These are phyloP conservation scores for Philereme transversata DNA, from an alignment of 2,888 invertebrate genomes.

Conservation along the genomic window DNA sequence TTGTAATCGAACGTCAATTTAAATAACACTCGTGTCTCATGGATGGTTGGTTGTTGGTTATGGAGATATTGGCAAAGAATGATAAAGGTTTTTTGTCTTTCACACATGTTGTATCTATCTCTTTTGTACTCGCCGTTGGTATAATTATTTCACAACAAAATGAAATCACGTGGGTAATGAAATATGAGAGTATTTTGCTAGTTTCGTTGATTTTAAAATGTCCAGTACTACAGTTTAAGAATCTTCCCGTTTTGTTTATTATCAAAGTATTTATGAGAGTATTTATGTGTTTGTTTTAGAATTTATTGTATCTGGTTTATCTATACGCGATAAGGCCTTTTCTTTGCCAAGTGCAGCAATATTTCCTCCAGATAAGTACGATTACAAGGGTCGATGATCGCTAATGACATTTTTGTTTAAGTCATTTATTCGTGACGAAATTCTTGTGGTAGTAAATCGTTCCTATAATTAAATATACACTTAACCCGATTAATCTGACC, in stretches of 20 bases:
- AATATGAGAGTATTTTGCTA: too few relatives aligned
- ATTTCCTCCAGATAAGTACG: slow-evolving; percentile 51
- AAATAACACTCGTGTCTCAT: background rate
- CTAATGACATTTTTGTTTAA: slow-evolving; percentile 29
- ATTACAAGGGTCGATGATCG: slow-evolving; percentile 58
- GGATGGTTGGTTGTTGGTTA: background rate
- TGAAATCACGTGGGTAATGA: slow-evolving; percentile 3
- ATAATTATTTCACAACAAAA: slow-evolving; percentile 4
- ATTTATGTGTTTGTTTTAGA: slow-evolving; percentile 24
- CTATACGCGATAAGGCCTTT: slow-evolving; percentile 40
- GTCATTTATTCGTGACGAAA: slow-evolving; percentile 12
- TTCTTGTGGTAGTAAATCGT: background rate
- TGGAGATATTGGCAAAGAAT: slow-evolving; percentile 22
- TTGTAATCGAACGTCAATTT: background rate
- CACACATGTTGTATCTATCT: slow-evolving; percentile 1
- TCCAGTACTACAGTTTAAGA: too few relatives aligned
- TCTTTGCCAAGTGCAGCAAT: slow-evolving; percentile 62
- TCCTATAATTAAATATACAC: background rate
- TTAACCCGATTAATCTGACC: slow-evolving; percentile 2
- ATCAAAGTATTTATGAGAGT: too few relatives aligned
- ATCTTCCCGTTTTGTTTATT: too few relatives aligned
- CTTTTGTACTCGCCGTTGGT: background rate
- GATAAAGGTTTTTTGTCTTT: slow-evolving; percentile 20
- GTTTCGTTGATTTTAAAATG: too few relatives aligned
- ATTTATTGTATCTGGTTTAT: slow-evolving; percentile 28